These are phyloP conservation scores for Ethmia dodecea DNA, from an alignment of 2,888 invertebrate genomes.

Conservation along the genomic window DNA sequence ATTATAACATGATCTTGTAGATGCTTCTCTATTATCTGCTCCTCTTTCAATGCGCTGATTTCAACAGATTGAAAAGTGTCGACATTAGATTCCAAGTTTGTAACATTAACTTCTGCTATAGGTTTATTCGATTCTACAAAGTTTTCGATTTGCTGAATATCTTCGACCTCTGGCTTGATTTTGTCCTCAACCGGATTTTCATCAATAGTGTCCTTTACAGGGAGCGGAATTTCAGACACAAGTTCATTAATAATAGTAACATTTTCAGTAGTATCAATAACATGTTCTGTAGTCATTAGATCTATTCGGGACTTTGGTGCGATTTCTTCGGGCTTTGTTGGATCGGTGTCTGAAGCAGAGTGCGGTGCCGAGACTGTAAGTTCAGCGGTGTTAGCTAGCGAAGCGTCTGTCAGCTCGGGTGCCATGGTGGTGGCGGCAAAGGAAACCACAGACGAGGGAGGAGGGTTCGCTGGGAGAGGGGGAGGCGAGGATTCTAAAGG, in stretches of 20 bases:
- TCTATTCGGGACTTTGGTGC: conserved; percentile 16
- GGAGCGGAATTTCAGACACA: conserved; percentile 28
- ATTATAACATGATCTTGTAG: background rate
- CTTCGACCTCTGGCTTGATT: background rate
- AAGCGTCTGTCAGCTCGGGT: conserved; percentile 65
- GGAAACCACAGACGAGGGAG: conserved; percentile 85
- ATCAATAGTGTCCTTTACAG: conserved; percentile 27
- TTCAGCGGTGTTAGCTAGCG: conserved; percentile 60
- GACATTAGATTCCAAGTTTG: conserved; percentile 5
- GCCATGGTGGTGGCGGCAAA: conserved; percentile 84
- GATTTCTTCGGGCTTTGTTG: conserved; percentile 28
- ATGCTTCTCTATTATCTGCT: background rate
- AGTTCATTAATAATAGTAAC: no score
- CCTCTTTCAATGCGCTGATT: background rate
- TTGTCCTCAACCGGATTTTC: conserved; percentile 14
- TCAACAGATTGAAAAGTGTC: conserved; percentile 5
- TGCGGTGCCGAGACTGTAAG: conserved; percentile 42
- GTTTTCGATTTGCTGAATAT: background rate
- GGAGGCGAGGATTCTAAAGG: conserved; percentile 83
- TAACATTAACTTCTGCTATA: background rate
- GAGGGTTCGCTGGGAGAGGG: conserved; percentile 85
- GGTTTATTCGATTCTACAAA: background rate
- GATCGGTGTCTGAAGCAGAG: conserved; percentile 37
- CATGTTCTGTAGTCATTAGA: conserved; percentile 19
- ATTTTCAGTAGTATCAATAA: conserved; percentile 1